phyloP scores from a whole-genome alignment of 92 coral and sea anemone genomes.

The Plumapathes pennacea region DNA sequence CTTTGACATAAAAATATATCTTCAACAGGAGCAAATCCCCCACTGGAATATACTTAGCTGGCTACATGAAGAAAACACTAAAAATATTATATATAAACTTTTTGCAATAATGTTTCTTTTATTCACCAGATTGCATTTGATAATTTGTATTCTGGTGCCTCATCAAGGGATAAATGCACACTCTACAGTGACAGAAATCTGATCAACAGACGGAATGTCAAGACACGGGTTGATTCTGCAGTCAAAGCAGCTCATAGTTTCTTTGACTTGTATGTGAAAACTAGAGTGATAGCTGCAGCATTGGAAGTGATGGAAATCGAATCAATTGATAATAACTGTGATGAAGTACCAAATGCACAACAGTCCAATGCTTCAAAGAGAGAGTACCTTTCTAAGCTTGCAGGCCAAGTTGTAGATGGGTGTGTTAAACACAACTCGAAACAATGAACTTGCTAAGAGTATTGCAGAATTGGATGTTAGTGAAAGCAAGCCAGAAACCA shows the following conservation, averaged over 20 bases:
- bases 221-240: slow-evolving; percentile 47
- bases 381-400: slow-evolving; percentile 14
- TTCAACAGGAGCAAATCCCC: too few relatives aligned
- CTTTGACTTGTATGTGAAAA: slow-evolving; percentile 34
- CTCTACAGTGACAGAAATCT: slow-evolving; percentile 51
- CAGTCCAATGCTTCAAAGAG: slow-evolving; percentile 27
- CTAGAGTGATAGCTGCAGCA: slow-evolving; percentile 49
- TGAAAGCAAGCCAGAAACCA: neutral
- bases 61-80: too few relatives aligned
- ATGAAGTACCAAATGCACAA: slow-evolving; percentile 12
- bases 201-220: slow-evolving; percentile 48
- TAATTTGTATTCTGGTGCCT: slow-evolving; percentile 33
- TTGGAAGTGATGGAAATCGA: slow-evolving; percentile 23
- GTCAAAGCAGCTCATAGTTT: slow-evolving; percentile 56
- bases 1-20: too few relatives aligned
- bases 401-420: slow-evolving; percentile 31
- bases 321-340: slow-evolving; percentile 24
- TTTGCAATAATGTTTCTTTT: too few relatives aligned
- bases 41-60: too few relatives aligned
- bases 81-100: too few relatives aligned
- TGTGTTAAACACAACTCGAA: slow-evolving; percentile 23
- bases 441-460: slow-evolving; percentile 20
- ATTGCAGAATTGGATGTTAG: neutral
- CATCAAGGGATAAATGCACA: slow-evolving; percentile 57
- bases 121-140: slow-evolving; percentile 34